A percentile compares a stretch with the other conserved stretches of the same genome.
Evolutionary conservation across 2,113 vertebrate species (phyloP).

Genomic region (Aythya baeri): DNA sequence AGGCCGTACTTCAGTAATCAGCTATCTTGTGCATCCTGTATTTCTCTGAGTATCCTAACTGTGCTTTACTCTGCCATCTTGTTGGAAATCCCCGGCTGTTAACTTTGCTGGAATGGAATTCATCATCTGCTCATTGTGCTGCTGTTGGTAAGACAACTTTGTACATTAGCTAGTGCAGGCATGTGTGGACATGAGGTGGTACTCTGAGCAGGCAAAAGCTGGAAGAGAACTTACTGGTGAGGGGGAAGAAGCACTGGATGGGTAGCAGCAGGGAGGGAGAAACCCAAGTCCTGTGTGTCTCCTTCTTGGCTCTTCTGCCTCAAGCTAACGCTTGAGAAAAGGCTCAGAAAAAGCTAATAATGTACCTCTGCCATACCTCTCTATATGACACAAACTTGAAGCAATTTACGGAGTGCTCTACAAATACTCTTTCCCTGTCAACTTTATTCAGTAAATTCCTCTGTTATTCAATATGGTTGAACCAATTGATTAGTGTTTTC

Average conservation of each 20-base stretch:
- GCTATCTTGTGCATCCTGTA: background rate
- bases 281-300: background rate
- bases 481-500: background rate
- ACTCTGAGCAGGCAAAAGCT: background rate
- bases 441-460: background rate
- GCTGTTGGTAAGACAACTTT: conserved; percentile 58
- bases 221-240: background rate
- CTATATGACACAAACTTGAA: background rate
- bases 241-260: background rate
- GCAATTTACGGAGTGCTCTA: background rate
- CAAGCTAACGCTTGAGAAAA: too few relatives aligned
- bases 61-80: background rate
- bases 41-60: background rate
- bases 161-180: background rate
- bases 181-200: conserved; percentile 1
- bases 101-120: conserved; percentile 62
- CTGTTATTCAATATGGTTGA: background rate
- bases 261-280: background rate
- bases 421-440: background rate
- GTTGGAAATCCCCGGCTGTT: conserved; percentile 45
- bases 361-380: background rate
- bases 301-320: background rate
- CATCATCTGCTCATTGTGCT: conserved; percentile 33
- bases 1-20: background rate
- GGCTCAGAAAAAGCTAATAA: background rate